Percentiles rank a stretch among this genome's conserved stretches.
phyloP scores from a whole-genome alignment of 2,113 vertebrate species.

The Turnix velox region DNA sequence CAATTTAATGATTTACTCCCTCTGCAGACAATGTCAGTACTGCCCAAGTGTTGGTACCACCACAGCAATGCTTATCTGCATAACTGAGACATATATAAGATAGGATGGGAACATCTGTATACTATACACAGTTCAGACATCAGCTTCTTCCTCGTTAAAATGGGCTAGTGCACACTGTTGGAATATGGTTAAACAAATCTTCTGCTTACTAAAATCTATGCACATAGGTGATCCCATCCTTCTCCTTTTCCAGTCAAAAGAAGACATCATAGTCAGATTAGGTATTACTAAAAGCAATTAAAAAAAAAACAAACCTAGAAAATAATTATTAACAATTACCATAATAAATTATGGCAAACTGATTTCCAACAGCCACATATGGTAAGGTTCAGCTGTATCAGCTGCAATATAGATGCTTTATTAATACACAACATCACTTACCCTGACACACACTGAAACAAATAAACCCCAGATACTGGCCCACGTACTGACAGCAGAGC shows the following conservation, averaged over 20 bases:
- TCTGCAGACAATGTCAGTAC: background rate
- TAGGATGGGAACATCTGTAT: background rate
- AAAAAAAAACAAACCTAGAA: background rate
- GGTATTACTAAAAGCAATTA: background rate
- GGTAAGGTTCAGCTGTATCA: background rate
- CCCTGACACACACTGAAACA: background rate
- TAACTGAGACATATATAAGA: background rate
- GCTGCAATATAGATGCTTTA: background rate
- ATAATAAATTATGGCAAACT: background rate
- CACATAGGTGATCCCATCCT: background rate
- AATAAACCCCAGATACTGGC: background rate
- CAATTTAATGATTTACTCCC: background rate
- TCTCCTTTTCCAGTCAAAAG: background rate
- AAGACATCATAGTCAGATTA: background rate
- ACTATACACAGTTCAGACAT: background rate
- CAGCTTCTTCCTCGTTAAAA: background rate
- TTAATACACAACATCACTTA: background rate
- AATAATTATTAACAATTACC: background rate
- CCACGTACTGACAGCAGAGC: background rate
- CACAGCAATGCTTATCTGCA: background rate
- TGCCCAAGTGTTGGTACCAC: background rate
- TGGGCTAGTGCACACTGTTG: rapidly evolving
- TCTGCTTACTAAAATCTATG: background rate
- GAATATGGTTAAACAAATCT: background rate
- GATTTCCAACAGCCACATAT: background rate